phyloP scores from a whole-genome alignment of 2,888 invertebrate genomes.

The Leptinotarsa tumamoca region DNA sequence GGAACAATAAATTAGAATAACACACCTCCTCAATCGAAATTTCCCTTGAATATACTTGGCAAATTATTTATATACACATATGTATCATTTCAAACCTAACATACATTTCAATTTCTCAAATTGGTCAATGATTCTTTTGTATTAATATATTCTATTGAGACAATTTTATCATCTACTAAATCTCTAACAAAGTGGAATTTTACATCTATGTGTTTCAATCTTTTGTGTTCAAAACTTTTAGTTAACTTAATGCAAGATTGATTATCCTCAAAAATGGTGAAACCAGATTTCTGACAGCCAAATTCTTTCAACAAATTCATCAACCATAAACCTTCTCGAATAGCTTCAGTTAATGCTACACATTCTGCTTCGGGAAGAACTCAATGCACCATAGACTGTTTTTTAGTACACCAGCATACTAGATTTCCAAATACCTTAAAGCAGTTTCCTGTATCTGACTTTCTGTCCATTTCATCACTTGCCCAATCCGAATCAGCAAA shows the following conservation, averaged over 20 bases:
- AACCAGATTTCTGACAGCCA: slow-evolving; percentile 2
- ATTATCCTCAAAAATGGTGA: slow-evolving; percentile 1
- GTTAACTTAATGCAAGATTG: neutral
- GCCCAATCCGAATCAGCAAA: neutral
- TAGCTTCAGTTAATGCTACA: neutral
- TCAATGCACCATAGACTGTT: neutral
- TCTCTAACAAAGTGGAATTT: slow-evolving; percentile 31
- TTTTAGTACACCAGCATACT: neutral
- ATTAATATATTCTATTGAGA: slow-evolving; percentile 27
- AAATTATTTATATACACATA: neutral
- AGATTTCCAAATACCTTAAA: too few species aligned
- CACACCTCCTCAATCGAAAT: neutral
- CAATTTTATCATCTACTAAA: slow-evolving; percentile 24
- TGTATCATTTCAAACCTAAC: neutral
- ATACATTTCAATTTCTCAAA: neutral
- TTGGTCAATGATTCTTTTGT: slow-evolving; percentile 6
- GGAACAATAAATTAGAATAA: neutral
- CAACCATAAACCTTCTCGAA: neutral
- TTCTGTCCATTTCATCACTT: neutral
- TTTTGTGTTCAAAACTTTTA: too few species aligned
- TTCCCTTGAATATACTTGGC: neutral
- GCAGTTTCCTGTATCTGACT: neutral
- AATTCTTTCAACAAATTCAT: slow-evolving; percentile 5
- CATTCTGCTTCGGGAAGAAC: neutral
- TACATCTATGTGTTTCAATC: slow-evolving; percentile 16